Conservation (phyloP, 2,888 invertebrate species). For the Carpatolechia fugitivella region DNA sequence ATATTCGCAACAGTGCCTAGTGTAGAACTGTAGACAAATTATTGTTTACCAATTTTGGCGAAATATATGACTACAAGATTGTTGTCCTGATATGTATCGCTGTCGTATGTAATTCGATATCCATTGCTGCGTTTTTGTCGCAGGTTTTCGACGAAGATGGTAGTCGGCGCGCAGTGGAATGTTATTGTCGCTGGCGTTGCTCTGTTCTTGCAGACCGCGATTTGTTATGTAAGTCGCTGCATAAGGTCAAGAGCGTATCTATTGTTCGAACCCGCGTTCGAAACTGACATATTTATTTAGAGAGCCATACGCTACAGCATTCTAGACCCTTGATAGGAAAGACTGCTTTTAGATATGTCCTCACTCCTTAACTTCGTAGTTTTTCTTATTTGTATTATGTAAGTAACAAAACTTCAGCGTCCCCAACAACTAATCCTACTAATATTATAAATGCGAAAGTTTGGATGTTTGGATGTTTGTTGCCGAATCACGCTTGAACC, state of each 20-base stretch:
- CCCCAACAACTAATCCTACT: too few species aligned
- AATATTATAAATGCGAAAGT: too few species aligned
- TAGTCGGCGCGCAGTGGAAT: not conserved
- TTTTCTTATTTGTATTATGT: too few species aligned
- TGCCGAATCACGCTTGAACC: too few species aligned
- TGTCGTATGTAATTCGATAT: not conserved
- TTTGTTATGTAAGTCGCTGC: not conserved
- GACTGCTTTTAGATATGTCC: not conserved
- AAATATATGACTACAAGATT: not conserved
- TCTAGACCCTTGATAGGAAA: not conserved
- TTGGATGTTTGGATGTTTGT: too few species aligned
- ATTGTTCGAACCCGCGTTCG: not conserved
- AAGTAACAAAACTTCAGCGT: too few species aligned
- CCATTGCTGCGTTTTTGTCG: not conserved
- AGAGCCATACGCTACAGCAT: not conserved
- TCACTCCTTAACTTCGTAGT: not conserved
- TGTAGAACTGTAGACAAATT: not conserved
- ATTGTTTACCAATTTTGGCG: slow-evolving; percentile 3
- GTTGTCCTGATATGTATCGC: not conserved
- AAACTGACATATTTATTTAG: slow-evolving; percentile 5
- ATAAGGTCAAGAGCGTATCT: slow-evolving; percentile 2
- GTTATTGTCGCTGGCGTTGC: not conserved
- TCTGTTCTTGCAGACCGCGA: not conserved
- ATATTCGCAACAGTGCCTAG: not conserved
- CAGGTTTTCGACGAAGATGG: not conserved